These are phyloP conservation scores for Aleadryas rufinucha DNA, from an alignment of 2,113 vertebrate genomes.

Conservation along the genomic window DNA sequence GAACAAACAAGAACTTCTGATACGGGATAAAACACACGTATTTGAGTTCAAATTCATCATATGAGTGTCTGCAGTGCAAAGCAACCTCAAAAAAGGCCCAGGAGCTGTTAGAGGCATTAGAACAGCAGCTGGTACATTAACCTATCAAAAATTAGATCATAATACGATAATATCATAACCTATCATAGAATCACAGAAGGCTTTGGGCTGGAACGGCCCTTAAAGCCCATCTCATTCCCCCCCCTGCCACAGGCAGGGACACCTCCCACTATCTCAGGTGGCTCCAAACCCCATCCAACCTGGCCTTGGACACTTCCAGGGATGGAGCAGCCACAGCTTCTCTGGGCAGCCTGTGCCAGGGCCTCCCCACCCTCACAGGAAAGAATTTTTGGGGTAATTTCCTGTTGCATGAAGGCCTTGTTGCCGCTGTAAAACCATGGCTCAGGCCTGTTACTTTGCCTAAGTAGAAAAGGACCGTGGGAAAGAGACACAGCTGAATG, in stretches of 20 bases:
- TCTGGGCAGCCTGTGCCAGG: not conserved
- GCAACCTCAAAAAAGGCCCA: not conserved
- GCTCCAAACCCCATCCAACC: rapidly evolving
- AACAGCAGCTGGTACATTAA: not conserved
- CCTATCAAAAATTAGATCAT: not conserved
- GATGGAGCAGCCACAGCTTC: not conserved
- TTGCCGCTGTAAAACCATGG: too few species aligned
- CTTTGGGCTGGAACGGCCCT: not conserved
- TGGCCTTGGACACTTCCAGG: not conserved
- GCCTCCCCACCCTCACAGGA: rapidly evolving
- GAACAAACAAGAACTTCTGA: conserved; percentile 20
- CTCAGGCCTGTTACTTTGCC: too few species aligned
- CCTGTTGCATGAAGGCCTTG: not conserved
- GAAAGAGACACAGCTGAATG: too few species aligned
- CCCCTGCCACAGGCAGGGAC: not conserved
- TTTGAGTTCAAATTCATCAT: not conserved
- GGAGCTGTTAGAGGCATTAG: not conserved
- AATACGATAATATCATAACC: not conserved
- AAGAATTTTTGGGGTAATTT: not conserved
- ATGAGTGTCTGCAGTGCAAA: not conserved
- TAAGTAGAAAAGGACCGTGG: too few species aligned
- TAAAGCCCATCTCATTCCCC: rapidly evolving
- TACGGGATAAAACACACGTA: not conserved
- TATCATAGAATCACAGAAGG: not conserved
- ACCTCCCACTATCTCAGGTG: rapidly evolving